Percentiles rank a stretch among this genome's conserved stretches.
phyloP scores from a whole-genome alignment of 1,140 invertebrate species.

The Conus ventricosus region DNA sequence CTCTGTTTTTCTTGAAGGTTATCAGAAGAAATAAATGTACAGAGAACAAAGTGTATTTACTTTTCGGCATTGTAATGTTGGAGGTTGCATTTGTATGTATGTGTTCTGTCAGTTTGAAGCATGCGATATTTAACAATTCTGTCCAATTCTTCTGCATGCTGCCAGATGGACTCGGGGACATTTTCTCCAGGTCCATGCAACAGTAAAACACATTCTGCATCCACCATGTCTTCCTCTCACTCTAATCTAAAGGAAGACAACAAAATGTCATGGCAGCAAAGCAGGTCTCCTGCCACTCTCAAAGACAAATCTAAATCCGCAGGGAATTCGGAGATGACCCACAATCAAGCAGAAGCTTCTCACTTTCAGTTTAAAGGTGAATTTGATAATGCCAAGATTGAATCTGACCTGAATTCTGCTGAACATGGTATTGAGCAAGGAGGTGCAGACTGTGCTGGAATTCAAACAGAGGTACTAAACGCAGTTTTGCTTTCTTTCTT shows the following conservation, averaged over 20 bases:
- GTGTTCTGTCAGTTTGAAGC: neutral
- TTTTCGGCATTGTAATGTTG: neutral
- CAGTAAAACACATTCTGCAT: neutral
- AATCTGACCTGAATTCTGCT: neutral
- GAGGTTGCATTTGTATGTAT: neutral
- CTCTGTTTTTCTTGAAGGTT: too few species aligned
- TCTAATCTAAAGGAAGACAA: neutral
- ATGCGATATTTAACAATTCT: neutral
- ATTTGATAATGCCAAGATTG: neutral
- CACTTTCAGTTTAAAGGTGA: neutral
- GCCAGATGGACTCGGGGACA: conserved; percentile 25
- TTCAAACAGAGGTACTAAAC: neutral
- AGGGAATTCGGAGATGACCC: neutral
- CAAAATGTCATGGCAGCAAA: neutral
- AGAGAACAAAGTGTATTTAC: too few species aligned
- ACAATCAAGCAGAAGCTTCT: neutral
- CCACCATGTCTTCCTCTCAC: neutral
- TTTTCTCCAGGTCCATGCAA: neutral
- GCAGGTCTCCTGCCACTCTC: neutral
- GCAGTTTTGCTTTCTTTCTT: neutral
- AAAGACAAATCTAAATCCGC: neutral
- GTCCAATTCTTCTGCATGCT: conserved; percentile 14
- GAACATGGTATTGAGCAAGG: neutral
- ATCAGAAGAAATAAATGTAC: too few species aligned
- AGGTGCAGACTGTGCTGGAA: neutral